Evolutionary conservation across 2,888 invertebrate genomes (phyloP), one percentile per base, ranked within the genome.

Genomic region (Chymomyza procnemis): DNA sequence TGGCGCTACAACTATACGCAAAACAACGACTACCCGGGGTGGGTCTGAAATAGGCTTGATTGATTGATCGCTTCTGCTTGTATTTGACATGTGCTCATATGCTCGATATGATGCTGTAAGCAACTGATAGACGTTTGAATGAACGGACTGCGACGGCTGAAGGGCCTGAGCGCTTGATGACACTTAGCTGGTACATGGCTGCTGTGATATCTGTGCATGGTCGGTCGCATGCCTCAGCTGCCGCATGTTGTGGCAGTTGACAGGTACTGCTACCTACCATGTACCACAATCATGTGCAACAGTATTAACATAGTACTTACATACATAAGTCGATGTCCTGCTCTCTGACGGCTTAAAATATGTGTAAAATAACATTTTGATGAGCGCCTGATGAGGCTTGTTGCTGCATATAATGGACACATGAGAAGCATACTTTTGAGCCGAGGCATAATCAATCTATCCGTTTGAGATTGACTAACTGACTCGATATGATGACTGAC

Each of bases 51-150:
- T 64, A 21, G 67, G 61, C 67, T 70, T 80, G 83, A 84, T 84
- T 87, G 83, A 84, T 84, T 80, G 85, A 83, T 85, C 76, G 65
- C 69, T 48, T 47, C 65, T 26, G 61, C 63, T 22, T 64, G 26
- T 52, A 47, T 54, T 34, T 52, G 50, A 30, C 52, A 61, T 52
- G 46, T 22, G 41, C 46, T 41, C 58, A 58, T 61, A 30, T 60
- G 12, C 12, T 16, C 58, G 8, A 18, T 46, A 61, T 22, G 47
- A 30, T 16, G 52, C 50, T 61, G 22, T 47, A 47, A 22, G 18
- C 22, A 22, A 26, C 26, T 21, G 60, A 46, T 21, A 21, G 22
- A 54, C 54, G 14, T 21, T 54, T 19, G 21, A 21, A 26, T 18
- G 54, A 26, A 54, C 30, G 52, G n/a, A 73, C 57, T 54, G 12